A percentile compares a stretch with the other conserved stretches of the same genome.
These are phyloP conservation scores for Eufriesea mexicana DNA, from an alignment of 1,140 invertebrate species.

Conservation along the genomic window DNA sequence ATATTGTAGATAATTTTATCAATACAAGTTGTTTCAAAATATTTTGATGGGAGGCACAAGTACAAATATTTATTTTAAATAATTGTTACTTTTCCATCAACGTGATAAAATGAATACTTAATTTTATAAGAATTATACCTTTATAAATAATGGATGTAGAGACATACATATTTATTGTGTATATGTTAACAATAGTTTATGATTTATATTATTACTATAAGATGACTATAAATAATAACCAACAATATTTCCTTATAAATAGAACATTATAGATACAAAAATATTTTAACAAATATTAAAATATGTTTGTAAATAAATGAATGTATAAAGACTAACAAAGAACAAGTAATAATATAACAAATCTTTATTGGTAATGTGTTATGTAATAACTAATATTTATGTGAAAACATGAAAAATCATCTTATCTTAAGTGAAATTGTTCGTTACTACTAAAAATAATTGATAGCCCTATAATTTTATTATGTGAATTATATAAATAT, in stretches of 20 bases:
- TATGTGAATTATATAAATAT: background rate
- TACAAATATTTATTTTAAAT: conserved; percentile 12
- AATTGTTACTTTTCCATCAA: background rate
- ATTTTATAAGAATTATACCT: background rate
- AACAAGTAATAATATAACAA: background rate
- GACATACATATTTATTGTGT: background rate
- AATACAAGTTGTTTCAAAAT: background rate
- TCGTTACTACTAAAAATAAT: background rate
- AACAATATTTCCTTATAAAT: background rate
- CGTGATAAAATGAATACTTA: background rate
- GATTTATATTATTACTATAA: background rate
- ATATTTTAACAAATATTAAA: background rate
- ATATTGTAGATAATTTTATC: background rate
- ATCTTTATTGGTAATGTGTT: background rate
- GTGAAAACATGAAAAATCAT: conserved; percentile 9
- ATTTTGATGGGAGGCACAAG: background rate
- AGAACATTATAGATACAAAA: conserved; percentile 4
- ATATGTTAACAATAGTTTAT: background rate
- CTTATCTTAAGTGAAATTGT: background rate
- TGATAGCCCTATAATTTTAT: background rate
- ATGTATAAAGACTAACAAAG: background rate
- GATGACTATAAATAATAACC: background rate
- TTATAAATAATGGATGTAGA: background rate
- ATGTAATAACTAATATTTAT: background rate
- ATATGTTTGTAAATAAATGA: background rate